Evolutionary conservation across 2,797 vertebrate genomes (phyloP), one percentile per base, ranked within the genome.

Genomic region (Pelobates cultripes): DNA sequence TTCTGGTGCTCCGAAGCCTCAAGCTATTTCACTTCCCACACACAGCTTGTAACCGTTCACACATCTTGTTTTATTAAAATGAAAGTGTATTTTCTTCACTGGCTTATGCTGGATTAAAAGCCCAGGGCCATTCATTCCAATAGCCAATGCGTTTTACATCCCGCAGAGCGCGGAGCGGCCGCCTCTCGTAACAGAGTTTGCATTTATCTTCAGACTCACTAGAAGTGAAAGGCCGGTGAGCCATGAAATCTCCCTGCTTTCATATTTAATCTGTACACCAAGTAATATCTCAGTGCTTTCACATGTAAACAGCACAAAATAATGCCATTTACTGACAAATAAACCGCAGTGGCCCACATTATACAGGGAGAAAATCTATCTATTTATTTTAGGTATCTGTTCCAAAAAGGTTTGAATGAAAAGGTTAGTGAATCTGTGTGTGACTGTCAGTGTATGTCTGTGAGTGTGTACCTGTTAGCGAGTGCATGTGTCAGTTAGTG

Each of bases 61-160:
- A 41, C 71, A 9, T 73, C 47, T 57, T 57, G 51, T 73, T 73
- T 73, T 73, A 73, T 10, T 57, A 40, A 55, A 55, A 73, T 73
- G n/a, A 40, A 73, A 73, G 71, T 17, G 41, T 12, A 40, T 73
- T 73, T 73, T 73, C 71, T 28, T 73, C 47, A 42, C 71, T 12
- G 71, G 57, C 4, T 28, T 53, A 41, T 73, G 51, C 17, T 9
- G 71, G 71, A 13, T 73, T 73, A 73, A 28, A 57, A 55, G 51
- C 47, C 71, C n/a, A 28, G 57, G 71, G 71, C 71, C 28, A 55
- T n/a, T 17, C 42, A 45, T 51, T 71, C 47, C 70, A 51, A 6
- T 28, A 7, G 44, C 47, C 71, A 14, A 73, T 57, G 51, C n/a
- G 43, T 55, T 73, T 73, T 17, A 40, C 47, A 9, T 41, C 71